These are phyloP conservation scores for Adineta ricciae DNA, from an alignment of 2,888 invertebrate genomes.

Conservation along the genomic window DNA sequence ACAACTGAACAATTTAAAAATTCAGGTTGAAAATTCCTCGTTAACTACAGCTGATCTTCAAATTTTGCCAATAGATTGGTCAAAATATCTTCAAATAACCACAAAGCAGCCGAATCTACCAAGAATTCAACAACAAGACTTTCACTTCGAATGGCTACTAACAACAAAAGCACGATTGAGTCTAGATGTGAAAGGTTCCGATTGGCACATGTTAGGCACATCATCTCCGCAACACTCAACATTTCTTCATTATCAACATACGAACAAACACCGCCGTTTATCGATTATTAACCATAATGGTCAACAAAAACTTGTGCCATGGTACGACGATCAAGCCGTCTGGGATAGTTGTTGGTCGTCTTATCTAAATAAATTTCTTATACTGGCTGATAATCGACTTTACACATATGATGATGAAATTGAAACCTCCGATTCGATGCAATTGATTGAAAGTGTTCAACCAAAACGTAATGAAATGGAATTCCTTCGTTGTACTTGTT, in stretches of 20 bases:
- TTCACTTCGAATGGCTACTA: background rate
- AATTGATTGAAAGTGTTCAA: background rate
- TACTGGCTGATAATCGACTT: background rate
- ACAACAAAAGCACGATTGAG: background rate
- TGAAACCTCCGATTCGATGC: background rate
- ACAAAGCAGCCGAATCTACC: background rate
- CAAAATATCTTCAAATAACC: background rate
- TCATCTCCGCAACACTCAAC: background rate
- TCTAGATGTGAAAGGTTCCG: background rate
- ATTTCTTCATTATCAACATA: background rate
- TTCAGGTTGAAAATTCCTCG: background rate
- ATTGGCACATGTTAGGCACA: background rate
- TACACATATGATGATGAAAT: background rate
- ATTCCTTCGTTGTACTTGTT: background rate
- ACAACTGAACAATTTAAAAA: background rate
- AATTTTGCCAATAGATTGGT: background rate
- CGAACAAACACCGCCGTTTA: background rate
- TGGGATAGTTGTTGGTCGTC: conserved; percentile 9
- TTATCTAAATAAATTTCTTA: background rate
- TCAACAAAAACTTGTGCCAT: background rate
- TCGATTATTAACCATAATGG: background rate
- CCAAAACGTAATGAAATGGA: background rate
- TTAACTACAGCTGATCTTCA: background rate
- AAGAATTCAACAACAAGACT: background rate
- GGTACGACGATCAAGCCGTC: background rate